Conservation (phyloP, 1,140 invertebrate genomes). For the Conopomorpha cramerella region DNA sequence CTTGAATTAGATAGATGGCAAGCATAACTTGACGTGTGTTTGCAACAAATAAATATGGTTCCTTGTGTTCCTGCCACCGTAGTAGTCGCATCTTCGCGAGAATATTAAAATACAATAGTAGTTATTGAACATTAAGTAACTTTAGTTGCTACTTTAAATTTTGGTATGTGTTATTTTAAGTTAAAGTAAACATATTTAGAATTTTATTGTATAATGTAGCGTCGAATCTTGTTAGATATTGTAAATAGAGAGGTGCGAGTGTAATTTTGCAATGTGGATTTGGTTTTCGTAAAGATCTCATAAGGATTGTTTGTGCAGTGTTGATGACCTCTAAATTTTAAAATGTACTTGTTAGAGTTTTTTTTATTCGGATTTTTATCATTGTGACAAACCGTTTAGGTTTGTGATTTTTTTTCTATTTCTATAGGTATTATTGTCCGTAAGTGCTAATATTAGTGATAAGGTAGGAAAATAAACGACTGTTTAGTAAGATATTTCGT, state of each 20-base stretch:
- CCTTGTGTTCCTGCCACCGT: too few species aligned
- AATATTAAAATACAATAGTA: too few species aligned
- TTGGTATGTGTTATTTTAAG: constrained; percentile 12
- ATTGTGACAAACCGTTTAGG: constrained; percentile 23
- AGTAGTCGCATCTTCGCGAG: too few species aligned
- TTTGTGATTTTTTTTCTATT: constrained; percentile 15
- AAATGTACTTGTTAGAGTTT: constrained; percentile 36
- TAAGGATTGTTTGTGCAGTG: constrained; percentile 57
- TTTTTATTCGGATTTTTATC: constrained; percentile 7
- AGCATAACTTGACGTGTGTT: too few species aligned
- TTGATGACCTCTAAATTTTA: constrained; percentile 56
- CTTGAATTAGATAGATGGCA: too few species aligned
- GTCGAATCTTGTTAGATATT: constrained; percentile 8
- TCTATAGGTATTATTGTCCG: constrained; percentile 22
- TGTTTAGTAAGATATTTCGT: too few species aligned
- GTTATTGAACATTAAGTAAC: too few species aligned
- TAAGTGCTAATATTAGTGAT: too few species aligned
- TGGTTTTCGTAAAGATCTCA: constrained; percentile 60
- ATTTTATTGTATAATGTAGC: not conserved
- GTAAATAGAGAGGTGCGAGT: constrained; percentile 32
- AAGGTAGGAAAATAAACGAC: too few species aligned
- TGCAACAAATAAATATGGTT: too few species aligned
- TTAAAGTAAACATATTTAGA: not conserved
- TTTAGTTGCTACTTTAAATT: too few species aligned
- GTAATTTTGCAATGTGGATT: constrained; percentile 39